Evolutionary conservation across 2,113 vertebrate genomes (phyloP).

Genomic region (Stigmatopora argus): DNA sequence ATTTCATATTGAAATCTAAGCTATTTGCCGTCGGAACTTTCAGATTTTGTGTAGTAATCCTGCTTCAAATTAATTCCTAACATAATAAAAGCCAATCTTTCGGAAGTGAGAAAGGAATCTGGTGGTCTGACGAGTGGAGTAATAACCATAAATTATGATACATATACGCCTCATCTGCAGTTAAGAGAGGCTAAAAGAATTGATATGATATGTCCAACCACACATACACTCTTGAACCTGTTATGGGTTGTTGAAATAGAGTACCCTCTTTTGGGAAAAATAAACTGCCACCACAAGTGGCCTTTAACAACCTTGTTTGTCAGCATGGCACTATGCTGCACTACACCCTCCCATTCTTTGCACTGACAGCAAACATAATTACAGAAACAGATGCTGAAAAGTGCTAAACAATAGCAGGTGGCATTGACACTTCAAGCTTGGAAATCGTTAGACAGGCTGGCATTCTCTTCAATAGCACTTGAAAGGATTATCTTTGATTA

Average conservation of each 20-base stretch:
- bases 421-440: slow-evolving; percentile 39
- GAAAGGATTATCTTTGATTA: slow-evolving; percentile 59
- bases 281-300: slow-evolving; percentile 56
- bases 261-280: slow-evolving; percentile 49
- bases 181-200: slow-evolving; percentile 48
- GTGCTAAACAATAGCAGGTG: slow-evolving; percentile 70
- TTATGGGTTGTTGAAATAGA: slow-evolving; percentile 50
- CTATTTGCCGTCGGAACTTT: too few species aligned
- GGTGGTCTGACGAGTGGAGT: neutral
- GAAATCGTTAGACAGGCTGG: slow-evolving; percentile 50
- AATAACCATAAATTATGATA: slow-evolving; percentile 25
- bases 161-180: slow-evolving; percentile 44
- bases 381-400: slow-evolving; percentile 68
- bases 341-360: slow-evolving; percentile 32
- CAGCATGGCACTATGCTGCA: slow-evolving; percentile 45
- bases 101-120: neutral
- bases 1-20: too few species aligned
- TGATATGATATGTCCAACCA: slow-evolving; percentile 34
- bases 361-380: slow-evolving; percentile 63
- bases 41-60: too few species aligned
- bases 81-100: too few species aligned
- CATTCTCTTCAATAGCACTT: slow-evolving; percentile 56
- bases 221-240: slow-evolving; percentile 35
- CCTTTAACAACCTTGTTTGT: slow-evolving; percentile 70
- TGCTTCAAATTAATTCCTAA: too few species aligned